Conservation (phyloP, 2,888 invertebrate genomes). For the Eristalis tenax region DNA sequence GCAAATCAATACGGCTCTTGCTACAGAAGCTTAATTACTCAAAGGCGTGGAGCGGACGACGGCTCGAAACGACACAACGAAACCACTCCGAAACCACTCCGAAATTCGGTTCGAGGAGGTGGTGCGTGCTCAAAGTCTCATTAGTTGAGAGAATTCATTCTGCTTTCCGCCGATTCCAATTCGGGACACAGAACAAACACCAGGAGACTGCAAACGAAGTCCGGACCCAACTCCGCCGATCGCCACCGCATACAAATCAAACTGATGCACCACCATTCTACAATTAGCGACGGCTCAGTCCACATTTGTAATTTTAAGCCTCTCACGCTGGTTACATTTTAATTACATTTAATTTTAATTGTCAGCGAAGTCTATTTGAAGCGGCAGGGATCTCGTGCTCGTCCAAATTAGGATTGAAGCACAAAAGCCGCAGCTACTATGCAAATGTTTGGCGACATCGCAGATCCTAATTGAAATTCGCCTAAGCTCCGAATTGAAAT, state of each 20-base stretch:
- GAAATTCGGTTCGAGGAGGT: not conserved
- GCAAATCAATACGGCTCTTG: slow-evolving; percentile 30
- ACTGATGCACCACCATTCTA: slow-evolving; percentile 16
- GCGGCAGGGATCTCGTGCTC: not conserved
- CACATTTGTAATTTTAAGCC: slow-evolving; percentile 37
- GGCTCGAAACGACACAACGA: too few species aligned
- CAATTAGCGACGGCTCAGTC: slow-evolving; percentile 34
- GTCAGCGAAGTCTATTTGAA: too few species aligned
- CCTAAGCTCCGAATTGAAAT: slow-evolving; percentile 49
- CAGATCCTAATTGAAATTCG: slow-evolving; percentile 65
- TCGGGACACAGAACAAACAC: not conserved
- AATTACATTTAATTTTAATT: slow-evolving; percentile 48
- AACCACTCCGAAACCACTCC: not conserved
- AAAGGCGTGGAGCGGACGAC: not conserved
- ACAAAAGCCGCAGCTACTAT: slow-evolving; percentile 40
- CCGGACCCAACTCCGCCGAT: not conserved
- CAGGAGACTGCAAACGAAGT: not conserved
- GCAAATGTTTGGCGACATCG: slow-evolving; percentile 60
- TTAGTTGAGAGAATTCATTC: not conserved
- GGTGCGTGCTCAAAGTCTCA: not conserved
- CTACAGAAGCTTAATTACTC: slow-evolving; percentile 21
- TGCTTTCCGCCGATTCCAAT: not conserved
- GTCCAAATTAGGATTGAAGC: slow-evolving; percentile 11
- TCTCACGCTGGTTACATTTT: slow-evolving; percentile 20
- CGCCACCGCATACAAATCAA: slow-evolving; percentile 34